These are phyloP conservation scores for Rattus rattus DNA, from an alignment of 2,113 vertebrate genomes.

Conservation along the genomic window DNA sequence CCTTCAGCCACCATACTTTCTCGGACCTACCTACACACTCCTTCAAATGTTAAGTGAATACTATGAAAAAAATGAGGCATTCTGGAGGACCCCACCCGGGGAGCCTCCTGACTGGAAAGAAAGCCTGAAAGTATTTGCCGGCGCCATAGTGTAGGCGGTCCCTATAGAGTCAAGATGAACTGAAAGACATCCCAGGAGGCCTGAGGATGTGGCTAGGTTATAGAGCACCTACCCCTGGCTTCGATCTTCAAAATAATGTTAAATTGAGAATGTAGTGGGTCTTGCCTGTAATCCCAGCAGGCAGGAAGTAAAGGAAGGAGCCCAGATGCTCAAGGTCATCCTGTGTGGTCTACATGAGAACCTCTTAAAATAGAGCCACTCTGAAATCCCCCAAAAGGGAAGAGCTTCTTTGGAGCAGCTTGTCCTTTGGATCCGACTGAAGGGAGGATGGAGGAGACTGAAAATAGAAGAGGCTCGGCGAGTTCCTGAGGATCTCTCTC, in stretches of 20 bases:
- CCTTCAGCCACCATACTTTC: neutral
- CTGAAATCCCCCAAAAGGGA: neutral
- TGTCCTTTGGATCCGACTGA: neutral
- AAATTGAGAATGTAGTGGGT: neutral
- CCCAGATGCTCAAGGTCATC: neutral
- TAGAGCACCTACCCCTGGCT: no score
- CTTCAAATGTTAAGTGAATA: neutral
- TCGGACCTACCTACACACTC: neutral
- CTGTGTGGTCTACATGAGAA: neutral
- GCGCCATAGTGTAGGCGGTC: neutral
- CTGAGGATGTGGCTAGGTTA: neutral
- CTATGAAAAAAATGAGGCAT: neutral
- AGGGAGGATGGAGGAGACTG: neutral
- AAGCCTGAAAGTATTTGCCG: no score
- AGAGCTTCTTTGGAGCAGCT: neutral
- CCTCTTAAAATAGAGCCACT: neutral
- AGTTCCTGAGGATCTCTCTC: neutral
- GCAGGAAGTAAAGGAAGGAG: neutral
- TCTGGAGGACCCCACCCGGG: neutral
- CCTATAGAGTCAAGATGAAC: neutral
- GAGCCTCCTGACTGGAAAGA: neutral
- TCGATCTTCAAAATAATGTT: neutral
- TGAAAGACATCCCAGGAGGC: neutral
- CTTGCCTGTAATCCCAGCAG: neutral
- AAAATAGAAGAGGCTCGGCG: neutral